A percentile compares a stretch with the other conserved stretches of the same genome.
phyloP scores from a whole-genome alignment of 2,113 vertebrate species.

The Cyprinodon variegatus region DNA sequence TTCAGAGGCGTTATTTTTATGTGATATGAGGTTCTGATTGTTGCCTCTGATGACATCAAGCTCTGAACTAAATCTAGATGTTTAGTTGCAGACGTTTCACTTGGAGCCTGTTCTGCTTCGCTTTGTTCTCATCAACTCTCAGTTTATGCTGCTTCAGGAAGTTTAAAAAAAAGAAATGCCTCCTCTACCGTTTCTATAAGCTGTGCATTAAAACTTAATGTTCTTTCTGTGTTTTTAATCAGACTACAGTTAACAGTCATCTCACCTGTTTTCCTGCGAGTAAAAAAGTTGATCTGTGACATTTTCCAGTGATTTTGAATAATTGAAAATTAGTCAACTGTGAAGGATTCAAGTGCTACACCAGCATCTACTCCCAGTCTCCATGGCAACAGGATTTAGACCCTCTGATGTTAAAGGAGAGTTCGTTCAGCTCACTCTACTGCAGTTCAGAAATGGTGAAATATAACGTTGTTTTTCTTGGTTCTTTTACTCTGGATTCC shows the following conservation, averaged over 20 bases:
- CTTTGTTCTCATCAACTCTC: constrained; percentile 34
- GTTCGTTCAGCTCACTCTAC: constrained; percentile 2
- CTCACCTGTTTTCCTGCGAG: constrained; percentile 61
- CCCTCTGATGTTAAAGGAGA: background rate
- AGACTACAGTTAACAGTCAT: constrained; percentile 34
- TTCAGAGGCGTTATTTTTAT: constrained; percentile 53
- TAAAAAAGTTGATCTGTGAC: constrained; percentile 51
- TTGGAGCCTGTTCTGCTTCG: constrained; percentile 37
- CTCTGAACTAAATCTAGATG: constrained; percentile 29
- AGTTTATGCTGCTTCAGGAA: constrained; percentile 30
- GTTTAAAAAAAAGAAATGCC: constrained; percentile 45
- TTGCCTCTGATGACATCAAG: constrained; percentile 6
- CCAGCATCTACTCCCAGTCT: background rate
- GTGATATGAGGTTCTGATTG: constrained; percentile 29
- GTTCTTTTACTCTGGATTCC: no score
- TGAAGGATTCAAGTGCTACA: background rate
- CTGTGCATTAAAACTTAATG: constrained; percentile 65
- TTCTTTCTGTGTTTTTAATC: constrained; percentile 57
- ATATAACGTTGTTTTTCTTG: no score
- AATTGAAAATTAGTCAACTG: background rate
- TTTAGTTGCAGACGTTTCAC: background rate
- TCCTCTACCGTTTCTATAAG: constrained; percentile 56
- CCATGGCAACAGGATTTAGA: constrained; percentile 34
- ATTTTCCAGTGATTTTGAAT: background rate
- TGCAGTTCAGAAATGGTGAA: background rate